A percentile compares a stretch with the other conserved stretches of the same genome.
Evolutionary conservation across 2,888 invertebrate genomes (phyloP).

Genomic region (Rhamnusium bicolor): DNA sequence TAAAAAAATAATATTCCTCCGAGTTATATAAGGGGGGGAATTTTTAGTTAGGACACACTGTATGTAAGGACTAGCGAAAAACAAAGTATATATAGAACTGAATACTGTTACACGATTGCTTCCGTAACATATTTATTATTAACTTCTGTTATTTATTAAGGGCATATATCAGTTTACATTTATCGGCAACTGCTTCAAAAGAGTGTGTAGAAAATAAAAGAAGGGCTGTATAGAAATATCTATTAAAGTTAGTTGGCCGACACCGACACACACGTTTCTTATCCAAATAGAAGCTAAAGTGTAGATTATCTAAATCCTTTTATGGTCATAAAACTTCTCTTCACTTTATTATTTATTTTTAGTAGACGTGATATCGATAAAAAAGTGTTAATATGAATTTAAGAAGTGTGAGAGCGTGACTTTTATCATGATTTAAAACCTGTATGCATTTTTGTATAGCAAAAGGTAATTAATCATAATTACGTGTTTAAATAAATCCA

Average conservation of each 20-base stretch:
- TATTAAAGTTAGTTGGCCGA: slow-evolving; percentile 30
- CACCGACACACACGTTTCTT: slow-evolving; percentile 33
- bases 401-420: slow-evolving; percentile 11
- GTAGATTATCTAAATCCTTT: slow-evolving; percentile 35
- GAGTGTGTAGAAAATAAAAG: slow-evolving; percentile 20
- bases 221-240: slow-evolving; percentile 29
- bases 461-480: background rate
- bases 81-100: background rate
- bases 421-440: slow-evolving; percentile 10
- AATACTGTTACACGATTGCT: slow-evolving; percentile 5
- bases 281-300: slow-evolving; percentile 31
- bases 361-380: slow-evolving; percentile 26
- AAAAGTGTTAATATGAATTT: slow-evolving; percentile 22
- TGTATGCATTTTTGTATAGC: background rate
- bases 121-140: slow-evolving; percentile 16
- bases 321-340: slow-evolving; percentile 20
- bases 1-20: too few species aligned
- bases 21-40: too few species aligned
- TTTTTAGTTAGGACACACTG: too few species aligned
- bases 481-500: background rate
- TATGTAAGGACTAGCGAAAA: background rate
- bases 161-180: slow-evolving; percentile 28
- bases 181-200: slow-evolving; percentile 23
- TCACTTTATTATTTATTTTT: slow-evolving; percentile 31
- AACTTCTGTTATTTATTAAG: slow-evolving; percentile 26